These are phyloP conservation scores for Parnassius smintheus DNA, from an alignment of 2,888 invertebrate genomes.

Conservation along the genomic window DNA sequence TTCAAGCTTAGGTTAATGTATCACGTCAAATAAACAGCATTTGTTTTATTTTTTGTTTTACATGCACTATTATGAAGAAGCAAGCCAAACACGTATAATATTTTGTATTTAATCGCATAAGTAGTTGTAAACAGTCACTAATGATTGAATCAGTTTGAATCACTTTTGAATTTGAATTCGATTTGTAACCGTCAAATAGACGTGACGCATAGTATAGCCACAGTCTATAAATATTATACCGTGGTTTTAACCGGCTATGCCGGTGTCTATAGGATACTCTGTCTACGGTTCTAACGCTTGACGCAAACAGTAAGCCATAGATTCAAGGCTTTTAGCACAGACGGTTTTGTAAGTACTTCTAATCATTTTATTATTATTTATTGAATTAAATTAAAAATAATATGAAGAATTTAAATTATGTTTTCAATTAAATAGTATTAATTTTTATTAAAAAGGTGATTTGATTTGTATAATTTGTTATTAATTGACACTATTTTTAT, in stretches of 20 bases:
- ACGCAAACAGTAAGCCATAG: not conserved
- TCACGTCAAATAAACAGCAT: conserved; percentile 5
- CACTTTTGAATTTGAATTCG: conserved; percentile 20
- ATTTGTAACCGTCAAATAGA: conserved; percentile 16
- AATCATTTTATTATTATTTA: no score
- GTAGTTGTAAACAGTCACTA: conserved; percentile 5
- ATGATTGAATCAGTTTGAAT: conserved; percentile 2
- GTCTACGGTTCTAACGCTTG: not conserved
- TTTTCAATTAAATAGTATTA: no score
- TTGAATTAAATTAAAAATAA: no score
- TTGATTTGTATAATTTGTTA: no score
- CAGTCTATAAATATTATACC: no score
- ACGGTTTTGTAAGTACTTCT: no score
- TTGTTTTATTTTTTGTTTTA: not conserved
- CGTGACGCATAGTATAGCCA: not conserved
- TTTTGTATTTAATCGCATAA: not conserved
- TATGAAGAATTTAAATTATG: no score
- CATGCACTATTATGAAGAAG: conserved; percentile 9
- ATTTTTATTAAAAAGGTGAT: no score
- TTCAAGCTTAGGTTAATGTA: conserved; percentile 15
- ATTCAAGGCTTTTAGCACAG: not conserved
- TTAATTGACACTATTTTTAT: no score
- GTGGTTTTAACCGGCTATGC: no score
- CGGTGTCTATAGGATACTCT: no score
- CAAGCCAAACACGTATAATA: conserved; percentile 10